Evolutionary conservation across 2,113 vertebrate species (phyloP).

Genomic region (Camelus bactrianus): DNA sequence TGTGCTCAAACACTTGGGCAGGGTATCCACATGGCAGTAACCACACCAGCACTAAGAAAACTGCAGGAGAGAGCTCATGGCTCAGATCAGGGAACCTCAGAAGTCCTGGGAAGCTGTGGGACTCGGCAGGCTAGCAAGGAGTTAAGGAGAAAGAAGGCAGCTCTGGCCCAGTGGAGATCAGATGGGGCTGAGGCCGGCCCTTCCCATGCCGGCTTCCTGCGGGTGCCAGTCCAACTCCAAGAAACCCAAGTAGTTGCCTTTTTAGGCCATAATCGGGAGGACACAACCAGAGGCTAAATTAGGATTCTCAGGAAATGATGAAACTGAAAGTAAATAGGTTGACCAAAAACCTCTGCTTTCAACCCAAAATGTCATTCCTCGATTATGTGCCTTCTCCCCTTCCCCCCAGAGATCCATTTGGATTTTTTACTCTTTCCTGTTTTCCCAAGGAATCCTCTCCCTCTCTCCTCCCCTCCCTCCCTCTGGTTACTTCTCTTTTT

Average conservation of each 20-base stretch:
- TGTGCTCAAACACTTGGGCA: not conserved
- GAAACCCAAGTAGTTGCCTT: slow-evolving; percentile 89
- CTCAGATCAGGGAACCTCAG: not conserved
- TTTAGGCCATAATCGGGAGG: slow-evolving; percentile 90
- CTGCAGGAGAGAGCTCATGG: not conserved
- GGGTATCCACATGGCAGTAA: too few species aligned
- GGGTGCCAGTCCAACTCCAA: slow-evolving; percentile 82
- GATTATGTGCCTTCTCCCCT: not conserved
- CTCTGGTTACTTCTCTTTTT: not conserved
- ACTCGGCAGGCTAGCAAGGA: slow-evolving; percentile 39
- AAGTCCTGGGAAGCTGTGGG: not conserved
- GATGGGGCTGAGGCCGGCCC: slow-evolving; percentile 74
- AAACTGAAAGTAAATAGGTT: slow-evolving; percentile 85
- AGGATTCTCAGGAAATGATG: slow-evolving; percentile 89
- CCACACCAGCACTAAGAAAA: not conserved
- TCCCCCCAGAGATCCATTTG: not conserved
- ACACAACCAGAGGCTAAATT: slow-evolving; percentile 85
- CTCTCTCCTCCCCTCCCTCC: not conserved
- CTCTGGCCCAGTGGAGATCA: slow-evolving; percentile 73
- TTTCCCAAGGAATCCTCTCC: not conserved
- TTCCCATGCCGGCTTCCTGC: slow-evolving; percentile 83
- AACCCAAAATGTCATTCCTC: slow-evolving; percentile 73
- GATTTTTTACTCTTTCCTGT: not conserved
- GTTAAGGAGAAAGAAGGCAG: slow-evolving; percentile 53
- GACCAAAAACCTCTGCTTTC: slow-evolving; percentile 82